Evolutionary conservation across 2,113 vertebrate genomes (phyloP).

Genomic region (Seriola dumerili): DNA sequence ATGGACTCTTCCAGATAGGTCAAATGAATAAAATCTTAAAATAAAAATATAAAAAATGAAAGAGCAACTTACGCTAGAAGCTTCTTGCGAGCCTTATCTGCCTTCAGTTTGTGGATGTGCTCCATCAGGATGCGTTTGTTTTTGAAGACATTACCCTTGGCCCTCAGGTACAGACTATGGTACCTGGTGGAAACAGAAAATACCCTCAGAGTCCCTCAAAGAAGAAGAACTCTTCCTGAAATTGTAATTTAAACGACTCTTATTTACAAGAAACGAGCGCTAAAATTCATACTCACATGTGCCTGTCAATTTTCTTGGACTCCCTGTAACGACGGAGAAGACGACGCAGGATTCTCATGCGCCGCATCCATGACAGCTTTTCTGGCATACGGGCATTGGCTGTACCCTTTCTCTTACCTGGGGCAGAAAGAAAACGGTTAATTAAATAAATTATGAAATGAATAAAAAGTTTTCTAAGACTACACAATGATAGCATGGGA

Average conservation of each 20-base stretch:
- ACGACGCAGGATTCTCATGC: slow-evolving; percentile 95
- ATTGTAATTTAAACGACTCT: not conserved
- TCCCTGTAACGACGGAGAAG: slow-evolving; percentile 95
- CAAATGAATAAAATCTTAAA: not conserved
- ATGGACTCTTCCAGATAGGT: not conserved
- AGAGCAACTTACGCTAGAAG: slow-evolving; percentile 90
- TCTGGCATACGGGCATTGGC: slow-evolving; percentile 97
- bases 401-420: slow-evolving; percentile 97
- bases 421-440: not conserved
- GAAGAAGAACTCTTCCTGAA: not conserved
- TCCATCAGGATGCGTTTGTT: slow-evolving; percentile 98
- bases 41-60: not conserved
- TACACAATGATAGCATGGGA: not conserved
- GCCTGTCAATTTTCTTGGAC: slow-evolving; percentile 97
- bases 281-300: slow-evolving; percentile 88
- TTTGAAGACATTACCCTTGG: slow-evolving; percentile 97
- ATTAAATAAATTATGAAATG: not conserved
- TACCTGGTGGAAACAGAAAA: slow-evolving; percentile 84
- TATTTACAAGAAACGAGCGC: not conserved
- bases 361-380: slow-evolving; percentile 96
- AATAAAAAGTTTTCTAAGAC: not conserved
- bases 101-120: slow-evolving; percentile 98
- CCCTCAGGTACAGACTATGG: slow-evolving; percentile 95
- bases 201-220: not conserved
- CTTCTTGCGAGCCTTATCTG: slow-evolving; percentile 98